A percentile compares a stretch with the other conserved stretches of the same genome.
Conservation (phyloP, 2,888 invertebrate genomes). For the Dynastes tityus region DNA sequence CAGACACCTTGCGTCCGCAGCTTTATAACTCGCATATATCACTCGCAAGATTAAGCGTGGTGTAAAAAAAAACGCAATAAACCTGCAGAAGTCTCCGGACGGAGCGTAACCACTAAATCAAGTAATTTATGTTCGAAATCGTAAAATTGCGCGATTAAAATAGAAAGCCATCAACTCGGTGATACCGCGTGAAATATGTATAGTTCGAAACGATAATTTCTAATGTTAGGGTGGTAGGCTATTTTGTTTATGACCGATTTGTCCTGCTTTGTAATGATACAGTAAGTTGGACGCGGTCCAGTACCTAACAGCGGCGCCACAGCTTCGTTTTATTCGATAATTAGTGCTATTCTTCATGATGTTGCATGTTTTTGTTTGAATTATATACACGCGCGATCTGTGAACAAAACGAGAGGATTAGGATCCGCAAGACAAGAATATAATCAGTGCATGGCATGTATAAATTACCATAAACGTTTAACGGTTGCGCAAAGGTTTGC, state of each 20-base stretch:
- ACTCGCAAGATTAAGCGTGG: neutral
- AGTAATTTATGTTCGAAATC: conserved; percentile 20
- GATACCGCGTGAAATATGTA: conserved; percentile 12
- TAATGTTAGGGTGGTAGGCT: conserved; percentile 56
- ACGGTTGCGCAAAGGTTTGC: no score
- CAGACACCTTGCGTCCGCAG: neutral
- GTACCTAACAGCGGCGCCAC: conserved; percentile 57
- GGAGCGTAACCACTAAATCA: conserved; percentile 23
- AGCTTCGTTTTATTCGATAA: conserved; percentile 53
- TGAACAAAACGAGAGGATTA: no score
- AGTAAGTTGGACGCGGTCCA: conserved; percentile 56
- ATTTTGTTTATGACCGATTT: conserved; percentile 56
- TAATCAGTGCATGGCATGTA: no score
- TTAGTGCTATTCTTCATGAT: conserved; percentile 57
- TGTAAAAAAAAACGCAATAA: conserved; percentile 11
- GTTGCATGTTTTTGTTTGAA: neutral
- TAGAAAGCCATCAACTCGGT: neutral
- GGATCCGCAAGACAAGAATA: no score
- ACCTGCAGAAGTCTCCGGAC: neutral
- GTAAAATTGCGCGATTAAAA: conserved; percentile 27
- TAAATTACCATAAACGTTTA: no score
- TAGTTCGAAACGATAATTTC: conserved; percentile 39
- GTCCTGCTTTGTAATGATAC: conserved; percentile 53
- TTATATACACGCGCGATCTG: no score
- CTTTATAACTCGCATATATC: neutral